Conservation (phyloP, 1,140 invertebrate genomes). For the Archivesica marissinica region DNA sequence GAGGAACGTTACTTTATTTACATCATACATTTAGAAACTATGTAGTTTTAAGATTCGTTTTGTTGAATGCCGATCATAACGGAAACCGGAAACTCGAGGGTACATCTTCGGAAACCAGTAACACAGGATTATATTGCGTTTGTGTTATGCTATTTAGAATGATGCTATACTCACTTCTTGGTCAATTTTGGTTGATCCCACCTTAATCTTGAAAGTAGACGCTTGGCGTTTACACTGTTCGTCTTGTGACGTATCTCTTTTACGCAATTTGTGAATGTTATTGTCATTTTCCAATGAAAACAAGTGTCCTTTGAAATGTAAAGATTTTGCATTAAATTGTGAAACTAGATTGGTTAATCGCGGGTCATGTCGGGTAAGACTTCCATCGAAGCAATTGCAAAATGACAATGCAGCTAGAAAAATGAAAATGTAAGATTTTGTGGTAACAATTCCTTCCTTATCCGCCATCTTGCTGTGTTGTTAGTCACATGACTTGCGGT, state of each 20-base stretch:
- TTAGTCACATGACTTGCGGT: constrained; percentile 39
- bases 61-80: no score
- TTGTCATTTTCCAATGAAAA: neutral
- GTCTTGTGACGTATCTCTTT: neutral
- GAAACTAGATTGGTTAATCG: neutral
- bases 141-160: neutral
- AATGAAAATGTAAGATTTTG: neutral
- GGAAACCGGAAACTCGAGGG: no score
- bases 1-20: neutral
- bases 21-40: no score
- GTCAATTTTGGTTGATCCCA: neutral
- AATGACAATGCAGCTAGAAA: neutral
- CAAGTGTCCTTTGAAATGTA: neutral
- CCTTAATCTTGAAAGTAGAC: neutral
- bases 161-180: neutral
- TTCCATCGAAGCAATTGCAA: neutral
- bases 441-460: constrained; percentile 3
- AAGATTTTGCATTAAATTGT: neutral
- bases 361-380: neutral
- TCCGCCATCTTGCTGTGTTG: constrained; percentile 43
- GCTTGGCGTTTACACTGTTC: neutral
- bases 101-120: neutral
- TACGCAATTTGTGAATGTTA: neutral
- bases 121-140: neutral
- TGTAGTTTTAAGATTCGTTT: no score